Percentiles rank a stretch among this genome's conserved stretches.
Conservation (phyloP, 2,888 invertebrate genomes). For the Pollenia amentaria region DNA sequence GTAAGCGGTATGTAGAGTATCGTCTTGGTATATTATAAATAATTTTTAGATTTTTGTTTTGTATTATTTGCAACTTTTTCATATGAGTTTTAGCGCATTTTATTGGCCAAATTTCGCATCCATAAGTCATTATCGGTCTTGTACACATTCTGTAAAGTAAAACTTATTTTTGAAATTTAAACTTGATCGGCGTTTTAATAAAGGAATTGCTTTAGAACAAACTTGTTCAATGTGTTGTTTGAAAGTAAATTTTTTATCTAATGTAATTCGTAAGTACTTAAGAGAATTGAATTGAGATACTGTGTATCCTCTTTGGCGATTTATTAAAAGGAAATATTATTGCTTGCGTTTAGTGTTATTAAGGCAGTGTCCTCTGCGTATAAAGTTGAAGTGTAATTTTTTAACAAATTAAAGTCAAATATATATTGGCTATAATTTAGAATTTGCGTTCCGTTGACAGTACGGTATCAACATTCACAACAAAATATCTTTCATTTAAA, state of each 20-base stretch:
- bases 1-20: neutral
- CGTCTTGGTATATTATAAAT: conserved; percentile 1
- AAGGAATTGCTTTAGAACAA: neutral
- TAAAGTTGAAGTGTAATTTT: no score
- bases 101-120: neutral
- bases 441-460: no score
- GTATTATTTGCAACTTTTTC: conserved; percentile 1
- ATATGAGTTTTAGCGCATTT: neutral
- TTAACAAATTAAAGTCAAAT: no score
- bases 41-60: conserved; percentile 10
- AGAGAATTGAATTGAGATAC: neutral
- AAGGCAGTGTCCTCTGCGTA: no score
- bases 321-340: conserved; percentile 34
- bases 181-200: no score
- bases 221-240: neutral
- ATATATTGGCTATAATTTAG: no score
- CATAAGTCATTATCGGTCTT: conserved; percentile 8
- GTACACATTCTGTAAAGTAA: neutral
- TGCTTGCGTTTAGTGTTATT: neutral
- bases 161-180: no score
- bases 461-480: no score
- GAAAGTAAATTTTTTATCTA: conserved; percentile 9
- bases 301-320: neutral
- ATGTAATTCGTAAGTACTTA: no score
- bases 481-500: no score